Base-by-base conservation (phyloP, 2,113 vertebrate species). In the Phyllostomus discolor region DNA sequence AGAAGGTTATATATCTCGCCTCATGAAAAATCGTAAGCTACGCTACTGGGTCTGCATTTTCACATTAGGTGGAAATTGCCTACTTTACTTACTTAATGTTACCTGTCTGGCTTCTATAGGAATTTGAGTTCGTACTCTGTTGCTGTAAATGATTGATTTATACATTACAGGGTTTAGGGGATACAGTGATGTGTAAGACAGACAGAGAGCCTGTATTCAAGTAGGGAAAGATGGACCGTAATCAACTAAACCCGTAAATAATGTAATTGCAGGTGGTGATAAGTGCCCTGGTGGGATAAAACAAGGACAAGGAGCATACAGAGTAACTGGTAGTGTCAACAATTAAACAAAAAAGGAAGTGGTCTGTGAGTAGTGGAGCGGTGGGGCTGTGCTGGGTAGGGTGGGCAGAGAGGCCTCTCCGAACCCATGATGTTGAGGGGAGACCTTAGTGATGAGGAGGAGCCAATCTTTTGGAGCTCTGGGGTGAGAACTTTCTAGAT, bases 11-110 rank as follows among this genome's bases (percentile, higher is more conserved):
- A 3, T 97, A 64, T 66, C 22, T 72, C 28, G 72, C 31, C 5
- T 95, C 15, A 83, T 95, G 52, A 97, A 82, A 78, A 90, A 66
- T 80, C n/a, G 17, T 41, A 59, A 96, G 15, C 5, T 46, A 59
- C 73, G 19, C 24, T 70, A 31, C 46, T 73, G 28, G 7, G 33
- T 0, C 67, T 79, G 11, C 38, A 17, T 95, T 78, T 83, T 26
- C 41, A n/a, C 69, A 20, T 67, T 52, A 92, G 57, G 52, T 92
- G 66, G 85, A 83, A 73, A 95, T 79, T 82, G 54, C 41, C 31
- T 73, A 35, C 35, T 82, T 94, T 38, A 26, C 22, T 94, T n/a
- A 31, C 3, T 64, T 52, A 48, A 70, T 0, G 7, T n/a, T 83
- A 46, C 35, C 59, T 79, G 10, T 50, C 50, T 87, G 81, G 43